Evolutionary conservation across 2,113 vertebrate genomes (phyloP).

Genomic region (Acanthisitta chloris): DNA sequence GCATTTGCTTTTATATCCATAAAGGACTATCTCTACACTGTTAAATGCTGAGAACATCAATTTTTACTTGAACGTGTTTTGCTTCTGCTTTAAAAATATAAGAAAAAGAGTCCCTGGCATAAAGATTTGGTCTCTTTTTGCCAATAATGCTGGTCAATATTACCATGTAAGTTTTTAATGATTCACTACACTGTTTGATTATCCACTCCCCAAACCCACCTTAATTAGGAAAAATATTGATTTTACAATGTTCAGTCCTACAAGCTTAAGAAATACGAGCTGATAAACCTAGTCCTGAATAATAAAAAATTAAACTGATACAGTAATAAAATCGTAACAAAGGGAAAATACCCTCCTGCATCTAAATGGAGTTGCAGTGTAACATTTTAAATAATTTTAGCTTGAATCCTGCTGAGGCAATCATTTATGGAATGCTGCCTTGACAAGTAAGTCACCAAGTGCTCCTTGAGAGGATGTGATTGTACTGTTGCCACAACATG

Average conservation of each 20-base stretch:
- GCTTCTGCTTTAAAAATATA: slow-evolving; percentile 20
- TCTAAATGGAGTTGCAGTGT: neutral
- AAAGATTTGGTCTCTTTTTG: slow-evolving; percentile 38
- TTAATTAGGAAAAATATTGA: slow-evolving; percentile 70
- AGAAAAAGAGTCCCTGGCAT: neutral
- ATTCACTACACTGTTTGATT: slow-evolving; percentile 48
- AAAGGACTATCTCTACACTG: neutral
- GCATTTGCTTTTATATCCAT: neutral
- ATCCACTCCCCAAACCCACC: neutral
- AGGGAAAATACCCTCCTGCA: neutral
- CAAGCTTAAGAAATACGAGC: slow-evolving; percentile 56
- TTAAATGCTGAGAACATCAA: neutral
- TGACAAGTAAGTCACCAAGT: neutral
- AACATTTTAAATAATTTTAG: neutral
- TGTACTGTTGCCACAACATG: neutral
- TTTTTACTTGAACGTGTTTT: neutral
- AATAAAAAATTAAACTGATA: slow-evolving; percentile 26
- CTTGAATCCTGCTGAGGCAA: neutral
- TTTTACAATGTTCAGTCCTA: slow-evolving; percentile 47
- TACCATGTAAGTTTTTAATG: slow-evolving; percentile 59
- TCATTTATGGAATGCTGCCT: neutral
- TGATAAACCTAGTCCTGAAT: slow-evolving; percentile 41
- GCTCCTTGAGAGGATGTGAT: neutral
- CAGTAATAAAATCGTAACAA: slow-evolving; percentile 35
- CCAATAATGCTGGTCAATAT: slow-evolving; percentile 65